Evolutionary conservation across 2,113 vertebrate genomes (phyloP).

Genomic region (Steatornis caripensis): DNA sequence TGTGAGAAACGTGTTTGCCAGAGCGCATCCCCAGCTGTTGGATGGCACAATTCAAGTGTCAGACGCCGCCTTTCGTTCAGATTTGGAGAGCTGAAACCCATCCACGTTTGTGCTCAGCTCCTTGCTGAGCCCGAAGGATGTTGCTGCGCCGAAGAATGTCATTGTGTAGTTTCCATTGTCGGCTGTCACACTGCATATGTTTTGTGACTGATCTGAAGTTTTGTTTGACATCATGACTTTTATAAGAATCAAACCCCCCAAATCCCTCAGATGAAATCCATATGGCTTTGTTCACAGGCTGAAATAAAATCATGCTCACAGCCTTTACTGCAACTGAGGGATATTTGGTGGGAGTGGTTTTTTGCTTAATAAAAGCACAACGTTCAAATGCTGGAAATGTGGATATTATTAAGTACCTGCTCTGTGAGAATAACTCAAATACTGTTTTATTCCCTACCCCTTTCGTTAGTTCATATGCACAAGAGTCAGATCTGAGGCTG

Average conservation of each 20-base stretch:
- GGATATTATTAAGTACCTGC: conserved; percentile 67
- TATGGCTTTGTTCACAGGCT: conserved; percentile 67
- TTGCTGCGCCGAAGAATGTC: background rate
- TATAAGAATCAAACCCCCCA: conserved; percentile 62
- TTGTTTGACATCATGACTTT: conserved; percentile 63
- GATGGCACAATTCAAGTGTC: background rate
- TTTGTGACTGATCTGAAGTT: conserved; percentile 59
- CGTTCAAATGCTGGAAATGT: conserved; percentile 47
- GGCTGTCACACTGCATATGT: conserved; percentile 52
- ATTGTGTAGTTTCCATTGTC: conserved; percentile 51
- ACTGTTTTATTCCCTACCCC: conserved; percentile 43
- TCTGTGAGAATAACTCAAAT: conserved; percentile 53
- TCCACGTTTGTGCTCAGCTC: background rate
- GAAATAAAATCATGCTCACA: conserved; percentile 58
- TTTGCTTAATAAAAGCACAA: conserved; percentile 56
- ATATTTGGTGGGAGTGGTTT: conserved; percentile 55
- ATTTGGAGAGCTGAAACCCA: background rate
- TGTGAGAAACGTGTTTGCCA: background rate
- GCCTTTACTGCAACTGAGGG: conserved; percentile 63
- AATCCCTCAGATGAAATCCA: conserved; percentile 65
- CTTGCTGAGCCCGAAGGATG: conserved; percentile 26
- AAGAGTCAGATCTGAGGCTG: conserved; percentile 47
- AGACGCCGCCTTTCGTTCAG: background rate
- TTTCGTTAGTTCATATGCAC: conserved; percentile 32
- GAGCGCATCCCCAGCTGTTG: background rate